Percentiles rank a stretch among this genome's conserved stretches.
Evolutionary conservation across 2,797 vertebrate genomes (phyloP).

Genomic region (Arrhamphus sclerolepis): DNA sequence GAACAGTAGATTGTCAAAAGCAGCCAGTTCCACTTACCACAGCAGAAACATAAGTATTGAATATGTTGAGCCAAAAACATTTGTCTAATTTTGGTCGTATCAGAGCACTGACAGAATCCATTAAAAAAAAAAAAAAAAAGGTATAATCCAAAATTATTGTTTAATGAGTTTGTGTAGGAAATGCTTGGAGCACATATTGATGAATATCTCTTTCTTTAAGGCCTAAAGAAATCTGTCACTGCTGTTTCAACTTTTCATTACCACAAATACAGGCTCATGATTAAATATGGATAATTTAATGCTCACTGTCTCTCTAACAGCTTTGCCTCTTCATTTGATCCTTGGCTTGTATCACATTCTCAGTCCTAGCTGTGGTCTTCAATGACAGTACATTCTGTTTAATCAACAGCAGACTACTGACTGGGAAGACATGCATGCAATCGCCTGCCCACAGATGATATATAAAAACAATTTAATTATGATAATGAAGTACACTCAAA

Average conservation of each 20-base stretch:
- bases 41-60: neutral
- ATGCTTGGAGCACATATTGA: constrained; percentile 17
- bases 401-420: constrained; percentile 49
- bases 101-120: constrained; percentile 26
- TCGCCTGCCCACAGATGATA: constrained; percentile 62
- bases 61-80: neutral
- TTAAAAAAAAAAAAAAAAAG: no score
- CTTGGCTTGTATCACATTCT: constrained; percentile 51
- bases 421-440: constrained; percentile 71
- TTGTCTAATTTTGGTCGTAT: constrained; percentile 34
- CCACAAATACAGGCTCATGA: neutral
- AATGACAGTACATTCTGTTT: constrained; percentile 70
- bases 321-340: constrained; percentile 29
- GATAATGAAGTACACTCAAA: constrained; percentile 61
- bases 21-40: constrained; percentile 23
- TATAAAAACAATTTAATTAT: constrained; percentile 66
- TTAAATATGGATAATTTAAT: neutral
- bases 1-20: constrained; percentile 63
- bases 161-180: constrained; percentile 32
- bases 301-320: neutral
- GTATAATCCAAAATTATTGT: constrained; percentile 57
- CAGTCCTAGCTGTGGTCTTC: constrained; percentile 34
- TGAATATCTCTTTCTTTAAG: constrained; percentile 57
- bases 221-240: constrained; percentile 47
- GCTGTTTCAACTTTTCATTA: constrained; percentile 11